These are phyloP conservation scores for Scaptomyza caliginosa DNA, from an alignment of 2,888 invertebrate genomes.

Conservation along the genomic window DNA sequence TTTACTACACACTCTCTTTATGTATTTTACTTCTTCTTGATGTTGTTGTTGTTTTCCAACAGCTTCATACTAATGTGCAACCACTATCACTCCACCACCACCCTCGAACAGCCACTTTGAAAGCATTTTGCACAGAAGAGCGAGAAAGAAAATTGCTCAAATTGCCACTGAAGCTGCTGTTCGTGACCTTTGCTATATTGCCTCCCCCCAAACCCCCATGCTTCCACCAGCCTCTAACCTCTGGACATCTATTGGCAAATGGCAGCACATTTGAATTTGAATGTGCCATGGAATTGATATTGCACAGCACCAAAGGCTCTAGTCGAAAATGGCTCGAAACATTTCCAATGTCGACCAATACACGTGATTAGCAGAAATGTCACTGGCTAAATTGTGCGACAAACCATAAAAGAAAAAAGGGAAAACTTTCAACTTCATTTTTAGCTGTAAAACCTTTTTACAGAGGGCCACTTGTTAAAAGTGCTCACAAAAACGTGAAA, in stretches of 20 bases:
- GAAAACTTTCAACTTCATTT: slow-evolving; percentile 19
- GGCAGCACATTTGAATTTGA: slow-evolving; percentile 60
- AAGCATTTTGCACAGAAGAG: slow-evolving; percentile 46
- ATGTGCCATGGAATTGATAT: slow-evolving; percentile 58
- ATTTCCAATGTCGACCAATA: slow-evolving; percentile 29
- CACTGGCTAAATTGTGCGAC: slow-evolving; percentile 30
- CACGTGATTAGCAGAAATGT: slow-evolving; percentile 57
- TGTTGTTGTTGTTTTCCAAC: slow-evolving; percentile 35
- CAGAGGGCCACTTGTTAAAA: not conserved
- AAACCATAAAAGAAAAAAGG: slow-evolving; percentile 1
- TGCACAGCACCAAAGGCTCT: slow-evolving; percentile 33
- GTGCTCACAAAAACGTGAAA: too few relatives aligned
- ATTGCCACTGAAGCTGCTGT: slow-evolving; percentile 31
- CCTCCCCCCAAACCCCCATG: not conserved
- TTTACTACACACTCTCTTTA: slow-evolving; percentile 17
- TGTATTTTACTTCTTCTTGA: too few relatives aligned
- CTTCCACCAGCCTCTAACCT: not conserved
- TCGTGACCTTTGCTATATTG: slow-evolving; percentile 52
- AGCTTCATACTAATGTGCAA: slow-evolving; percentile 63
- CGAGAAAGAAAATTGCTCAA: slow-evolving; percentile 44
- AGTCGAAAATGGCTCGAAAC: slow-evolving; percentile 1
- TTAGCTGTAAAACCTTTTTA: not conserved
- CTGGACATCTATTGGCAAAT: slow-evolving; percentile 15
- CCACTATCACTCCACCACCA: slow-evolving; percentile 10
- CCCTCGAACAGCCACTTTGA: slow-evolving; percentile 33